Percentiles rank a stretch among this genome's conserved stretches.
phyloP scores from a whole-genome alignment of 1,140 invertebrate genomes.

The Nasonia vitripennis region DNA sequence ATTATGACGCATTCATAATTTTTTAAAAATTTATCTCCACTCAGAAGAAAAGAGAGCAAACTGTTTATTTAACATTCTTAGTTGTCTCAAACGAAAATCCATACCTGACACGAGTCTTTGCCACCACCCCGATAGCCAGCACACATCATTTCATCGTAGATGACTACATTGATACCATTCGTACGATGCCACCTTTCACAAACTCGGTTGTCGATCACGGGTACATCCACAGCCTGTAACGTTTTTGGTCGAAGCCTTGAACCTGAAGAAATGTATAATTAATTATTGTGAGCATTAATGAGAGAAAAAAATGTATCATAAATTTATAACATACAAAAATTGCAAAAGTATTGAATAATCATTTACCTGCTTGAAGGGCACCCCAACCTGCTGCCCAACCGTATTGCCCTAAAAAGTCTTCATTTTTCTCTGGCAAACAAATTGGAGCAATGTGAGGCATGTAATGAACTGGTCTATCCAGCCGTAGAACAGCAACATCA shows the following conservation, averaged over 20 bases:
- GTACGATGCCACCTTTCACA: slow-evolving; percentile 89
- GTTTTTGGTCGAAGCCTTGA: slow-evolving; percentile 92
- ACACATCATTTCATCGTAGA: slow-evolving; percentile 98
- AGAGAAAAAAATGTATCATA: too few species aligned
- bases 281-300: background rate
- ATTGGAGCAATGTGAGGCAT: slow-evolving; percentile 95
- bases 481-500: slow-evolving; percentile 92
- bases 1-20: background rate
- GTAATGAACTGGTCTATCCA: slow-evolving; percentile 91
- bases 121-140: slow-evolving; percentile 94
- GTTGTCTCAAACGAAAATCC: background rate
- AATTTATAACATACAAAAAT: background rate
- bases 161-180: slow-evolving; percentile 93
- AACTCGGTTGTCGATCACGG: slow-evolving; percentile 90
- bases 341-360: slow-evolving; percentile 41
- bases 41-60: too few species aligned
- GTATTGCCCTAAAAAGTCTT: slow-evolving; percentile 92
- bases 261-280: slow-evolving; percentile 74
- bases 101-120: slow-evolving; percentile 87
- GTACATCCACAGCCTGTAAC: slow-evolving; percentile 93
- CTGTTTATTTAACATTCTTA: too few species aligned
- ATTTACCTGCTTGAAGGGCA: slow-evolving; percentile 84
- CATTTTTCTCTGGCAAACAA: slow-evolving; percentile 92
- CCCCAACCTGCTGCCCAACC: slow-evolving; percentile 97
- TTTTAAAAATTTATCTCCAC: background rate